Conservation (phyloP, 2,888 invertebrate genomes). For the Lysandra coridon region DNA sequence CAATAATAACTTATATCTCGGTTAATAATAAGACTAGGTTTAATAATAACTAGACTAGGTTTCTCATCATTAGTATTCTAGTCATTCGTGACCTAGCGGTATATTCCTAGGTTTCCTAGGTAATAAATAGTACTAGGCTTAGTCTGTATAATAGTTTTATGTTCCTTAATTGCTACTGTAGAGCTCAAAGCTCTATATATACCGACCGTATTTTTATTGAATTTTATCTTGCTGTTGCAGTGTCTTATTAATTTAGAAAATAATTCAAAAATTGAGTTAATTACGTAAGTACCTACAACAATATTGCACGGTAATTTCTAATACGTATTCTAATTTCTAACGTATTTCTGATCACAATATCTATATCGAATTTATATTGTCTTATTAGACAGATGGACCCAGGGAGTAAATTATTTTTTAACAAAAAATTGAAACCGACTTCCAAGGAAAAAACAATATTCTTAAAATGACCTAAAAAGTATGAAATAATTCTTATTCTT, state of each 20-base stretch:
- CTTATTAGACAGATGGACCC: too few relatives aligned
- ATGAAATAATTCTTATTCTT: too few relatives aligned
- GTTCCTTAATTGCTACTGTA: background rate
- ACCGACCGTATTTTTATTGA: background rate
- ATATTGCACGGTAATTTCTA: too few relatives aligned
- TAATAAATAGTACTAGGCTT: background rate
- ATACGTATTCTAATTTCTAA: too few relatives aligned
- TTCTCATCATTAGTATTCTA: conserved; percentile 14
- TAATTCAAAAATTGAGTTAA: too few relatives aligned
- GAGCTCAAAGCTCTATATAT: background rate
- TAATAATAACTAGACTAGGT: background rate
- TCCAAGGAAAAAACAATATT: too few relatives aligned
- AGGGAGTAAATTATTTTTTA: too few relatives aligned
- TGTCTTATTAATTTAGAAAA: background rate
- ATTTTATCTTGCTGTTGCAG: background rate
- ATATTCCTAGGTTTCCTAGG: background rate
- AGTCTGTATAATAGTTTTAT: background rate
- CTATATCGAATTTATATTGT: too few relatives aligned
- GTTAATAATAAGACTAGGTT: background rate
- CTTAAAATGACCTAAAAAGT: too few relatives aligned
- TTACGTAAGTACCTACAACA: too few relatives aligned
- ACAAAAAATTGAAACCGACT: too few relatives aligned
- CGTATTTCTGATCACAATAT: too few relatives aligned
- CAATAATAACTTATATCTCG: background rate
- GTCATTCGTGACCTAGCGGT: conserved; percentile 9